Conservation (phyloP, 2,797 vertebrate genomes). For the Ptychadena robeensis region DNA sequence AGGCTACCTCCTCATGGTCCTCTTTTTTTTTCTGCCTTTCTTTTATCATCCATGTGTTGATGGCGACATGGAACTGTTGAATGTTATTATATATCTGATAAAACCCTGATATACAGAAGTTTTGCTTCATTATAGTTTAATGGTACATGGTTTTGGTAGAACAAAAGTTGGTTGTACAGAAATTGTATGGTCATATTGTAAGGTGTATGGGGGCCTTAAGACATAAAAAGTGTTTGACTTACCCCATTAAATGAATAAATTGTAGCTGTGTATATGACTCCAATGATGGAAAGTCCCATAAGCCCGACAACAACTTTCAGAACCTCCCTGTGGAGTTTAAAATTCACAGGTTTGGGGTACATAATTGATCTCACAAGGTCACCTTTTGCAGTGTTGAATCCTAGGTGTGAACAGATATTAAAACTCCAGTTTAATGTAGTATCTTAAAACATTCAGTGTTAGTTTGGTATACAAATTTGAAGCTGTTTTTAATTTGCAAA, state of each 20-base stretch:
- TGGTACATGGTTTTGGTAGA: no score
- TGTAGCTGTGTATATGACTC: slow-evolving; percentile 67
- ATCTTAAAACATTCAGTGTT: no score
- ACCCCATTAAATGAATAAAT: slow-evolving; percentile 66
- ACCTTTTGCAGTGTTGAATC: slow-evolving; percentile 76
- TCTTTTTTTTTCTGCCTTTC: no score
- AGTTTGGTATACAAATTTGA: background rate
- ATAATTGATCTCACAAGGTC: slow-evolving; percentile 77
- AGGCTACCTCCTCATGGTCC: no score
- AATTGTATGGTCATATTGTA: no score
- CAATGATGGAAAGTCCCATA: slow-evolving; percentile 63
- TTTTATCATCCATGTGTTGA: no score
- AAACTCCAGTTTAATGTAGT: background rate
- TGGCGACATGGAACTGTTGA: no score
- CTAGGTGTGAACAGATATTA: slow-evolving; percentile 53
- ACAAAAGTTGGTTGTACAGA: background rate
- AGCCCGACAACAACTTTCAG: slow-evolving; percentile 71
- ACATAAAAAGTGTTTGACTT: slow-evolving; percentile 52
- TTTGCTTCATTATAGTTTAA: no score
- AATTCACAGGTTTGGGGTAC: slow-evolving; percentile 74
- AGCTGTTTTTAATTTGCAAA: background rate
- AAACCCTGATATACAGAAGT: no score
- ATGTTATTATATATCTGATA: no score
- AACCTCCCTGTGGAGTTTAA: slow-evolving; percentile 73
- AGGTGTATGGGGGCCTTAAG: no score